A percentile compares a stretch with the other conserved stretches of the same genome.
phyloP scores from a whole-genome alignment of 1,140 invertebrate genomes.

The Drosophila tristis region DNA sequence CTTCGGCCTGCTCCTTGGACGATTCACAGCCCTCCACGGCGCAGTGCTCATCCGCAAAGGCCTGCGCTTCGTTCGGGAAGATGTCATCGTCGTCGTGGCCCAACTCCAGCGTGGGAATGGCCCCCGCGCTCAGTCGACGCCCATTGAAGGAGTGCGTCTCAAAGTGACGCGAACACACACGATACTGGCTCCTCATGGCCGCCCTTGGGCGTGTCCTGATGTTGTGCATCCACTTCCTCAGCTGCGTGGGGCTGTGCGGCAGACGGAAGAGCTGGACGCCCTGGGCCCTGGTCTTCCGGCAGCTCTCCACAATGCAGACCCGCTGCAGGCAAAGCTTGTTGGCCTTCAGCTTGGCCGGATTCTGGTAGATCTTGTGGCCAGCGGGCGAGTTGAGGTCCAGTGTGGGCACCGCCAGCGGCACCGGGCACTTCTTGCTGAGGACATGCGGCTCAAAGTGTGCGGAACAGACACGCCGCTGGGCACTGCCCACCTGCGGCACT shows the following conservation, averaged over 20 bases:
- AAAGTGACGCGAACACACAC: slow-evolving; percentile 73
- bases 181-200: slow-evolving; percentile 60
- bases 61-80: slow-evolving; percentile 74
- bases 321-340: slow-evolving; percentile 69
- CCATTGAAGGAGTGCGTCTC: slow-evolving; percentile 77
- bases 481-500: slow-evolving; percentile 68
- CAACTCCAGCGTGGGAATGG: slow-evolving; percentile 75
- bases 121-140: slow-evolving; percentile 61
- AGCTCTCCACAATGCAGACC: slow-evolving; percentile 76
- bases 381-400: slow-evolving; percentile 70
- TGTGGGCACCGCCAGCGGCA: slow-evolving; percentile 73
- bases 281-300: slow-evolving; percentile 62
- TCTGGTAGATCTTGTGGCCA: slow-evolving; percentile 78
- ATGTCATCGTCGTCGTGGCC: slow-evolving; percentile 72
- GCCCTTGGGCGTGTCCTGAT: slow-evolving; percentile 54
- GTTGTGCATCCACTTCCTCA: slow-evolving; percentile 80
- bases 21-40: slow-evolving; percentile 65
- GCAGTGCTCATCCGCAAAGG: slow-evolving; percentile 74
- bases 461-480: slow-evolving; percentile 70
- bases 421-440: slow-evolving; percentile 78
- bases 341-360: slow-evolving; percentile 72
- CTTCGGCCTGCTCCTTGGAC: slow-evolving; percentile 65
- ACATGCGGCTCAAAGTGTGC: slow-evolving; percentile 77
- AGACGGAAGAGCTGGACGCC: slow-evolving; percentile 78
- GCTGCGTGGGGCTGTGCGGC: slow-evolving; percentile 65